phyloP scores from a whole-genome alignment of 1,140 invertebrate species.

The Periplaneta americana region DNA sequence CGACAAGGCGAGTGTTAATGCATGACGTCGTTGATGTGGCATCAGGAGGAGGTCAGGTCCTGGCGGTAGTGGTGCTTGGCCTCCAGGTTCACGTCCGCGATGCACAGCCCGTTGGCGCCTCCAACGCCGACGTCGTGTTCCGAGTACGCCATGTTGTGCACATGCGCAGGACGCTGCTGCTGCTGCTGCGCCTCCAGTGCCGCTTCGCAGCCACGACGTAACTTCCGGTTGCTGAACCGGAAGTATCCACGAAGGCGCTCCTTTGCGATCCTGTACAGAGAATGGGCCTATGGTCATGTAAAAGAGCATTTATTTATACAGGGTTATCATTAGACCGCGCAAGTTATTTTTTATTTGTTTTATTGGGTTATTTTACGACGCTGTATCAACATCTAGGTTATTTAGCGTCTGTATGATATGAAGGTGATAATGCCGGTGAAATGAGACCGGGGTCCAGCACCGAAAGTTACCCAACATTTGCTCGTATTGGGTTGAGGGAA shows the following conservation, averaged over 20 bases:
- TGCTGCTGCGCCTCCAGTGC: neutral
- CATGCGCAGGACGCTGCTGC: neutral
- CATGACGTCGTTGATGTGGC: constrained; percentile 20
- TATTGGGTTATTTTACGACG: no score
- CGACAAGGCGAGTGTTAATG: neutral
- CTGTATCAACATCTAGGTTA: no score
- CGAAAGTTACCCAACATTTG: no score
- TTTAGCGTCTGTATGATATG: no score
- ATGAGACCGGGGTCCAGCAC: no score
- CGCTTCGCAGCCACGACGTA: constrained; percentile 19
- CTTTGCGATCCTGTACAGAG: constrained; percentile 49
- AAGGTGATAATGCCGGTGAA: no score
- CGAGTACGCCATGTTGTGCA: neutral
- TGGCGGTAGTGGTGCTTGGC: neutral
- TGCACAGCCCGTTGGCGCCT: neutral
- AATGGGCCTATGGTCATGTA: no score
- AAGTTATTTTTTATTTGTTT: no score
- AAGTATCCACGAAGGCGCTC: constrained; percentile 57
- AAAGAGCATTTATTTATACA: no score
- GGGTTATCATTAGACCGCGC: no score
- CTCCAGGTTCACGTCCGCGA: neutral
- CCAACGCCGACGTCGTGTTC: neutral
- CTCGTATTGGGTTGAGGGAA: no score
- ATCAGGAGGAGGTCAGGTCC: constrained; percentile 1
- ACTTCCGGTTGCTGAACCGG: constrained; percentile 41